Evolutionary conservation across 2,888 invertebrate species (phyloP).

Genomic region (Andrena marginata): DNA sequence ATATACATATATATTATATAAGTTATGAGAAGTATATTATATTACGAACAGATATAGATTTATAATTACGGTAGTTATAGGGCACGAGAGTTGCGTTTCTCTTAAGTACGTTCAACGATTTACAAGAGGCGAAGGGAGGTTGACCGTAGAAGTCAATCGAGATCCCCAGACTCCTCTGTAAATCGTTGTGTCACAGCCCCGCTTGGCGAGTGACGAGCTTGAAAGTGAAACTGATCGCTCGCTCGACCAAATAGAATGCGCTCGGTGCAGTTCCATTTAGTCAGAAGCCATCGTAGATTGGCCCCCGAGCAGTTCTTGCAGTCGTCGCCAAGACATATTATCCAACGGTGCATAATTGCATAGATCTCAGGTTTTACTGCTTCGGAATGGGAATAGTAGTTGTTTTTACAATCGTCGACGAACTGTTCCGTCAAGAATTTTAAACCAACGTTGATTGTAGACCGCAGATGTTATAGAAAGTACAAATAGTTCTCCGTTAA

Average conservation of each 20-base stretch:
- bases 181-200: conserved; percentile 16
- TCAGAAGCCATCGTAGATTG: neutral
- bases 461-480: conserved; percentile 31
- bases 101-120: conserved; percentile 7
- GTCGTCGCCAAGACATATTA: neutral
- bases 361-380: conserved; percentile 5
- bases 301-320: neutral
- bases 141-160: neutral
- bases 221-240: neutral
- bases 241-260: neutral
- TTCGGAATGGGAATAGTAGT: neutral
- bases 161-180: neutral
- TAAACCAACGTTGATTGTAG: neutral
- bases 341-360: neutral
- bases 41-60: conserved; percentile 53
- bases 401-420: conserved; percentile 1
- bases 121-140: neutral
- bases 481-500: conserved; percentile 37
- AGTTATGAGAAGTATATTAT: conserved; percentile 60
- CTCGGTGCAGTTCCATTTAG: neutral
- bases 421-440: neutral
- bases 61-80: conserved; percentile 52
- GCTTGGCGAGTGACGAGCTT: neutral
- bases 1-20: conserved; percentile 40
- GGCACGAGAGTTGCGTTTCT: conserved; percentile 32